Evolutionary conservation across 1,140 invertebrate genomes (phyloP).

Genomic region (Brachionus paranguensis): DNA sequence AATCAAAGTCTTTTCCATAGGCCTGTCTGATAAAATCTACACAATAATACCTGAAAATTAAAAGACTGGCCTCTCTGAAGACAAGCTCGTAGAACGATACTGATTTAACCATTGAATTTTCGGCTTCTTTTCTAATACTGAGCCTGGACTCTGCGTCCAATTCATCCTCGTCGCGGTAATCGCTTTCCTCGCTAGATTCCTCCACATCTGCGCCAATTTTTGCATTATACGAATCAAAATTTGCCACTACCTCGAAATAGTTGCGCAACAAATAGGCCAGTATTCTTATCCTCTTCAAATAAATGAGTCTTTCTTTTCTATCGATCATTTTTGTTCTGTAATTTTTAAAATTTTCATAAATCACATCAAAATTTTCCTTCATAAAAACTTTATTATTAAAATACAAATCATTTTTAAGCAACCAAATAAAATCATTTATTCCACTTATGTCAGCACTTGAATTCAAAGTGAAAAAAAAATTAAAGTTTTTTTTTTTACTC

Average conservation of each 20-base stretch:
- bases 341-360: constrained; percentile 12
- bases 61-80: background rate
- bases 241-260: background rate
- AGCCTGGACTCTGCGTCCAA: background rate
- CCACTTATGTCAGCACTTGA: background rate
- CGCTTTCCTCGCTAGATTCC: background rate
- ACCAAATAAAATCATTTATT: background rate
- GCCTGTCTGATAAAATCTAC: background rate
- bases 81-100: background rate
- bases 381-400: background rate
- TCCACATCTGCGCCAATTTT: background rate
- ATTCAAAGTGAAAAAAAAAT: background rate
- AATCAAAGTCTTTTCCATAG: background rate
- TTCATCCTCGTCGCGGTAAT: background rate
- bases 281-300: background rate
- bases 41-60: background rate
- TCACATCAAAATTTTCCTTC: background rate
- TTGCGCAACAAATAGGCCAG: background rate
- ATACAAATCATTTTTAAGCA: constrained; percentile 23
- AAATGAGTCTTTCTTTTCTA: background rate
- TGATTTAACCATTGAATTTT: background rate
- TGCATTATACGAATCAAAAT: constrained; percentile 4
- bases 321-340: background rate
- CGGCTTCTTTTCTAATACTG: background rate
- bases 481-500: background rate